A percentile compares a stretch with the other conserved stretches of the same genome.
phyloP scores from a whole-genome alignment of 2,888 invertebrate species.

The Junonia oenone region DNA sequence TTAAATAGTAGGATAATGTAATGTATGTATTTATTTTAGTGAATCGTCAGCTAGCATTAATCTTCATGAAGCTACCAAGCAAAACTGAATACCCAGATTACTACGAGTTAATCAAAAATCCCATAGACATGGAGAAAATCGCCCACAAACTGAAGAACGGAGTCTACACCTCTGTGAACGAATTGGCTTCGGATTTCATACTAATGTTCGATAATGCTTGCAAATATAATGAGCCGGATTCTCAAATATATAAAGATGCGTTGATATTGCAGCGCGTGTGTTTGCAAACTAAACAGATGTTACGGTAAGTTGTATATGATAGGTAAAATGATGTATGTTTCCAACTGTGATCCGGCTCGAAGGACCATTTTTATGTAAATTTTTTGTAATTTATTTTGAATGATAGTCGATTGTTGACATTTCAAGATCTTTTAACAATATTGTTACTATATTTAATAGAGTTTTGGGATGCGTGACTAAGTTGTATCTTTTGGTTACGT shows the following conservation, averaged over 20 bases:
- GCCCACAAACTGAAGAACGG: constrained; percentile 89
- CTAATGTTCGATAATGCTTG: constrained; percentile 98
- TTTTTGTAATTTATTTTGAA: too few species aligned
- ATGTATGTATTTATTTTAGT: constrained; percentile 70
- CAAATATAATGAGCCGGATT: constrained; percentile 98
- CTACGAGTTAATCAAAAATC: constrained; percentile 97
- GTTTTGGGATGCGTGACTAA: too few species aligned
- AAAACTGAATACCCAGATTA: constrained; percentile 97
- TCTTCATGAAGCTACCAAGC: constrained; percentile 96
- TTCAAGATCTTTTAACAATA: too few species aligned
- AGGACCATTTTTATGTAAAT: too few species aligned
- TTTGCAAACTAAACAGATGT: constrained; percentile 92
- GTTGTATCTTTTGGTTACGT: too few species aligned
- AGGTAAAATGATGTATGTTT: too few species aligned
- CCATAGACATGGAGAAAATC: constrained; percentile 97
- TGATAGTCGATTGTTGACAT: too few species aligned
- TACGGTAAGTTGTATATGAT: constrained; percentile 83
- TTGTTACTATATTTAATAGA: too few species aligned
- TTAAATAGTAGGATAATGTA: background rate
- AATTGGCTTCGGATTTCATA: constrained; percentile 92
- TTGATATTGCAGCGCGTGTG: constrained; percentile 94
- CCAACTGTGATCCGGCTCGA: too few species aligned
- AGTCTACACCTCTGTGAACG: constrained; percentile 89
- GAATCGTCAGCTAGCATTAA: constrained; percentile 92
- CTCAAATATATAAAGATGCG: constrained; percentile 98